Conservation (phyloP, 2,888 invertebrate genomes). For the Zygogramma bicolorata region DNA sequence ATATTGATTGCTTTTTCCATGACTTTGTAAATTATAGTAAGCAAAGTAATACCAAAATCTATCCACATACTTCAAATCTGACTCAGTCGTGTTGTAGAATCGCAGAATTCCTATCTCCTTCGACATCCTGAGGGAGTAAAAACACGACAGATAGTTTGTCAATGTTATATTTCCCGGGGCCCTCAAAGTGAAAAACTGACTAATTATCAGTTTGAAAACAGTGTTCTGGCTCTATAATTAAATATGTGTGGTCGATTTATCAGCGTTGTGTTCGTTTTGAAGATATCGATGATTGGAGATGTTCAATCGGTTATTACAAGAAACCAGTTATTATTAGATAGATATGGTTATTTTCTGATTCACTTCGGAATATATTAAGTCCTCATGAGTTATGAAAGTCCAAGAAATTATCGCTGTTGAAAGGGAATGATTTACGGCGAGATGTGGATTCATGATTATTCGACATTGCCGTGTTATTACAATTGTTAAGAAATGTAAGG, state of each 20-base stretch:
- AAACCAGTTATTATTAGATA: constrained; percentile 49
- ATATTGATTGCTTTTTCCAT: too few species aligned
- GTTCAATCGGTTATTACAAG: constrained; percentile 49
- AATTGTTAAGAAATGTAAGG: neutral
- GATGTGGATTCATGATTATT: neutral
- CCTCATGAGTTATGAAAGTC: constrained; percentile 7
- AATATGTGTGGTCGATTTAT: constrained; percentile 55
- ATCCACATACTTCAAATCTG: too few species aligned
- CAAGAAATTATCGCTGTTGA: neutral
- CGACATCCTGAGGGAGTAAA: neutral
- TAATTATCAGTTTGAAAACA: constrained; percentile 36
- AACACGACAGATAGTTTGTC: constrained; percentile 24
- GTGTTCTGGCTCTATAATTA: constrained; percentile 48
- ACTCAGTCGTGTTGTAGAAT: too few species aligned
- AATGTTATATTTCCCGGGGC: constrained; percentile 22
- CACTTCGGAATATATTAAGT: neutral
- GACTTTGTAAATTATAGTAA: too few species aligned
- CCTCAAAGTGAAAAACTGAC: constrained; percentile 2
- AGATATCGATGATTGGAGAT: constrained; percentile 52
- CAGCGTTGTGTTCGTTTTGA: constrained; percentile 48
- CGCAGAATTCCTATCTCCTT: neutral
- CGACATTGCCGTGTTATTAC: neutral
- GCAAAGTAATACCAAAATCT: too few species aligned
- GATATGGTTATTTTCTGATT: constrained; percentile 12
- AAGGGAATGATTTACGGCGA: neutral